Percentiles rank a stretch among this genome's conserved stretches.
phyloP scores from a whole-genome alignment of 2,113 vertebrate genomes.

The Arvicanthis niloticus region DNA sequence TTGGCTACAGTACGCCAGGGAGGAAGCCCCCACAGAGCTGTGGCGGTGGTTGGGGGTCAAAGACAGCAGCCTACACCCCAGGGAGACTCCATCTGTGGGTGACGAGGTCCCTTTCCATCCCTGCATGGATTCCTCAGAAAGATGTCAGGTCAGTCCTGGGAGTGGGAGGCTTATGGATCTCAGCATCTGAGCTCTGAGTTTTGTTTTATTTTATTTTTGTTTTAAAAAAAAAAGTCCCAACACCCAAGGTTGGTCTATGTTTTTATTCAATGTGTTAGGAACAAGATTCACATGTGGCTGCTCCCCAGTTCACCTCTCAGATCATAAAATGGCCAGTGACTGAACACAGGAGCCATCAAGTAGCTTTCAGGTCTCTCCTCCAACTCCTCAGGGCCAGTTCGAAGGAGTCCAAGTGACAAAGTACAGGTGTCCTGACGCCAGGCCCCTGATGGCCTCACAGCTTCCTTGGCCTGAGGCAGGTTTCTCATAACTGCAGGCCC shows the following conservation, averaged over 20 bases:
- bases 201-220: constrained; percentile 41
- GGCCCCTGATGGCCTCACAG: constrained; percentile 19
- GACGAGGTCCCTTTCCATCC: not conserved
- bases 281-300: constrained; percentile 64
- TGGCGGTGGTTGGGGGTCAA: not conserved
- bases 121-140: not conserved
- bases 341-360: constrained; percentile 72
- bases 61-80: not conserved
- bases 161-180: constrained; percentile 34
- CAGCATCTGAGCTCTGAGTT: not conserved
- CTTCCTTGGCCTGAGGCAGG: constrained; percentile 49
- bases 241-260: not conserved
- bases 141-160: not conserved
- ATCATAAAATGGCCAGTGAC: constrained; percentile 77
- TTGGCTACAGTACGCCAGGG: fast-evolving
- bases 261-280: constrained; percentile 41
- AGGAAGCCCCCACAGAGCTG: not conserved
- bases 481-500: constrained; percentile 33
- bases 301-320: constrained; percentile 72
- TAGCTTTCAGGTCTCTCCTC: constrained; percentile 49
- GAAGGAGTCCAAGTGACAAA: constrained; percentile 68
- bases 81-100: not conserved
- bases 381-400: constrained; percentile 24
- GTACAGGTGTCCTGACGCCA: not conserved
- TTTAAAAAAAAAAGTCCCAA: not conserved